Conservation (phyloP, 2,113 vertebrate genomes). For the Macrotus californicus region DNA sequence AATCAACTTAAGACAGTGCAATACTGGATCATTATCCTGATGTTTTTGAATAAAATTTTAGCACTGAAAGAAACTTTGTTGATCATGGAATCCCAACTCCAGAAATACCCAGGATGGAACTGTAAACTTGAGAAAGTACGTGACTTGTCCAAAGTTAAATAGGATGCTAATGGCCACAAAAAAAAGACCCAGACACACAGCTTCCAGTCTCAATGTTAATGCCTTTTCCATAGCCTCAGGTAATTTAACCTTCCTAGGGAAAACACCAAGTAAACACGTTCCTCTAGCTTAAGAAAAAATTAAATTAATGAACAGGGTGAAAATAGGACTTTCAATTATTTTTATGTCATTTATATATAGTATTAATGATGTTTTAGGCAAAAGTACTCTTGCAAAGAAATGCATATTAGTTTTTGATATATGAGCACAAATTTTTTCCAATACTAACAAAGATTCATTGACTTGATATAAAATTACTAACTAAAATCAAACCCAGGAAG, state of each 20-base stretch:
- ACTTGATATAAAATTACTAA: conserved; percentile 30
- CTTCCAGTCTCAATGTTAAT: not conserved
- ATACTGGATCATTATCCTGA: not conserved
- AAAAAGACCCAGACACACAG: not conserved
- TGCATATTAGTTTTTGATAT: not conserved
- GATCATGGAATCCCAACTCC: not conserved
- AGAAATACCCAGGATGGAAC: not conserved
- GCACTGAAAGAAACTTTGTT: not conserved
- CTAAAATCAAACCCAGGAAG: conserved; percentile 48
- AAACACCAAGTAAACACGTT: not conserved
- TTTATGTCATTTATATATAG: not conserved
- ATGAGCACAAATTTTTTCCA: not conserved
- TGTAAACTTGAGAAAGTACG: not conserved
- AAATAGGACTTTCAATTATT: not conserved
- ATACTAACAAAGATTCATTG: not conserved
- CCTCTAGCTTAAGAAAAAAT: not conserved
- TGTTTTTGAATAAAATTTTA: not conserved
- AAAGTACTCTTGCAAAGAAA: conserved; percentile 5
- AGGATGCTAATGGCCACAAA: not conserved
- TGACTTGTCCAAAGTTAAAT: not conserved
- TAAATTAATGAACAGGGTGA: not conserved
- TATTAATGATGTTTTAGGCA: not conserved
- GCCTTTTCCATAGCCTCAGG: not conserved
- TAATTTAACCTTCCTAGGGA: not conserved
- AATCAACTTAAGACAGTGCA: not conserved